A percentile compares a stretch with the other conserved stretches of the same genome.
Conservation (phyloP, 2,797 vertebrate species). For the Silurus aristotelis region DNA sequence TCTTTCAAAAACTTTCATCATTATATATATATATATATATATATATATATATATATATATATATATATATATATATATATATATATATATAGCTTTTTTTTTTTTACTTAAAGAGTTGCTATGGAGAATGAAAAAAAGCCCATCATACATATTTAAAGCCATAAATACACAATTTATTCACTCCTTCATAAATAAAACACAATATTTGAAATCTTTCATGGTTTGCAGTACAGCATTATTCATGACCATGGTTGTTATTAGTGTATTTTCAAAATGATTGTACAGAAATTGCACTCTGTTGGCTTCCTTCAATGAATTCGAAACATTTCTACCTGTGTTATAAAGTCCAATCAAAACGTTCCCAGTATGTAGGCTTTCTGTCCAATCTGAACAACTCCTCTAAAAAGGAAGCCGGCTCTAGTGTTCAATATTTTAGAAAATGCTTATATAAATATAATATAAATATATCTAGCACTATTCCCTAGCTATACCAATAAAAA, state of each 20-base stretch:
- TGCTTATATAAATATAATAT: neutral
- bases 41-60: neutral
- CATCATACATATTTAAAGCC: neutral
- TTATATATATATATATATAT: too few species aligned
- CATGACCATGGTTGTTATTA: neutral
- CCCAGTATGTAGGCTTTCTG: neutral
- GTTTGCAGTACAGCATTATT: neutral
- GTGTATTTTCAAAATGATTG: neutral
- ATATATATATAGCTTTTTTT: neutral
- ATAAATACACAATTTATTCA: neutral
- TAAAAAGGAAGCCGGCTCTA: neutral
- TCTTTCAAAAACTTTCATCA: neutral
- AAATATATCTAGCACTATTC: neutral
- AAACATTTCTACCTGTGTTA: neutral
- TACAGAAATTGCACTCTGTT: too few species aligned
- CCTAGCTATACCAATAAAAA: neutral
- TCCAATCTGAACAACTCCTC: neutral
- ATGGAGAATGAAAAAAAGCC: neutral
- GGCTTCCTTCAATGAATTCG: neutral
- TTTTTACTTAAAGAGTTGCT: neutral
- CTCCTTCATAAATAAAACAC: neutral
- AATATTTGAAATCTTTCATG: neutral
- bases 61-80: neutral
- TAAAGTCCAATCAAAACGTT: neutral
- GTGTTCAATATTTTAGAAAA: neutral